Evolutionary conservation across 1,140 invertebrate genomes (phyloP).

Genomic region (Choristoneura fumiferana): DNA sequence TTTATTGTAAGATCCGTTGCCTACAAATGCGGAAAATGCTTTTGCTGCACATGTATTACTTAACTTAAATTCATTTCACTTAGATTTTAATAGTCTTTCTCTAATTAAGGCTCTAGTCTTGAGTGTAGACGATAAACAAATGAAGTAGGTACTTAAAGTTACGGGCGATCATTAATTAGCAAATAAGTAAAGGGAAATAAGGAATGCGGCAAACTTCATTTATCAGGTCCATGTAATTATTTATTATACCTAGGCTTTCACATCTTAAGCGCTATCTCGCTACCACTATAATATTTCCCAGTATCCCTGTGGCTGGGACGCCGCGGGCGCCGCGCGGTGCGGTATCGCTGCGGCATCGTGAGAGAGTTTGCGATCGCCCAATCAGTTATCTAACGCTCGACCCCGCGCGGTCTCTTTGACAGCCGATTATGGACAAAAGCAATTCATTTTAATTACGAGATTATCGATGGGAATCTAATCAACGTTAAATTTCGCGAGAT

Average conservation of each 20-base stretch:
- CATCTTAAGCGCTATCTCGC: neutral
- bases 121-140: too few relatives aligned
- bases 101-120: too few relatives aligned
- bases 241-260: conserved; percentile 1
- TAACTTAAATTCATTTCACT: too few relatives aligned
- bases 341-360: conserved; percentile 14
- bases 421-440: conserved; percentile 17
- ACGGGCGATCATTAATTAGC: neutral
- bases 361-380: conserved; percentile 15
- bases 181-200: neutral
- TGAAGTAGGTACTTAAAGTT: neutral
- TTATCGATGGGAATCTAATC: conserved; percentile 14
- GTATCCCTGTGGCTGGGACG: neutral
- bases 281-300: conserved; percentile 10
- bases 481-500: neutral
- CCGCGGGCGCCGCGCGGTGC: neutral
- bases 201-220: conserved; percentile 3
- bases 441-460: conserved; percentile 15
- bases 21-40: too few relatives aligned
- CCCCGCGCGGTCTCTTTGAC: conserved; percentile 14
- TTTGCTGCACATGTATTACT: too few relatives aligned
- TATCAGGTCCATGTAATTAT: conserved; percentile 4
- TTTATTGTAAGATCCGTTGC: too few relatives aligned
- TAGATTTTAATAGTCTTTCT: too few relatives aligned
- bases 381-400: conserved; percentile 14